These are phyloP conservation scores for Prosopocoilus inquinatus DNA, from an alignment of 2,888 invertebrate species.

Conservation along the genomic window DNA sequence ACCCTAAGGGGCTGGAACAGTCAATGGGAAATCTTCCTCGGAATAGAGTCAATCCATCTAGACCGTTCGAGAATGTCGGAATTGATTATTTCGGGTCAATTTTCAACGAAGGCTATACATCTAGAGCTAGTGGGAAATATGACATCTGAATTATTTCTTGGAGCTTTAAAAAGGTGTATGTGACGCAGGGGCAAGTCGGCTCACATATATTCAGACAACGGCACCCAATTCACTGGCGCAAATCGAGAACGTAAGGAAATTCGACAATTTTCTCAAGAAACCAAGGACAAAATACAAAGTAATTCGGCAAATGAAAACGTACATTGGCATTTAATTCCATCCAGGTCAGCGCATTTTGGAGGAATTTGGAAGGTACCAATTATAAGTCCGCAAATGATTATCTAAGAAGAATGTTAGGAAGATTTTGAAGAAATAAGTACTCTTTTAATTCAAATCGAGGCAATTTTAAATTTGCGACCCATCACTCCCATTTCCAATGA, in stretches of 20 bases:
- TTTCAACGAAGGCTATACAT: slow-evolving; percentile 36
- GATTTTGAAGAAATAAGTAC: slow-evolving; percentile 35
- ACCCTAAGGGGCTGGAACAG: neutral
- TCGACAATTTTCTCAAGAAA: neutral
- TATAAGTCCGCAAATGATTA: slow-evolving; percentile 34
- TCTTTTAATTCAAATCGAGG: slow-evolving; percentile 32
- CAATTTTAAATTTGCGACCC: slow-evolving; percentile 34
- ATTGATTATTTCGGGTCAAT: slow-evolving; percentile 24
- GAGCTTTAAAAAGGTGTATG: slow-evolving; percentile 36
- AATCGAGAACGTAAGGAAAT: slow-evolving; percentile 22
- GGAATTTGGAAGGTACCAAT: too few relatives aligned
- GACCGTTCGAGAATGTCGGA: slow-evolving; percentile 15
- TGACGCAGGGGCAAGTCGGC: slow-evolving; percentile 30
- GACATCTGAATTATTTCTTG: slow-evolving; percentile 35
- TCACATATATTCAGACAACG: slow-evolving; percentile 37
- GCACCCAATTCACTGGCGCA: slow-evolving; percentile 38
- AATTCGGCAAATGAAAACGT: neutral
- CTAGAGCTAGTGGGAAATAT: slow-evolving; percentile 37
- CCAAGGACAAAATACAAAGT: neutral
- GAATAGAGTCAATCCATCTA: neutral
- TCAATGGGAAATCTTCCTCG: slow-evolving; percentile 14
- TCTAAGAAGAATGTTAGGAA: slow-evolving; percentile 25
- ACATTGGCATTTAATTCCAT: neutral
- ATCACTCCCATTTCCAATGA: slow-evolving; percentile 28
- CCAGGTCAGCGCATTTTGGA: slow-evolving; percentile 31